Conservation (phyloP, 2,888 invertebrate species). For the Deilephila elpenor region DNA sequence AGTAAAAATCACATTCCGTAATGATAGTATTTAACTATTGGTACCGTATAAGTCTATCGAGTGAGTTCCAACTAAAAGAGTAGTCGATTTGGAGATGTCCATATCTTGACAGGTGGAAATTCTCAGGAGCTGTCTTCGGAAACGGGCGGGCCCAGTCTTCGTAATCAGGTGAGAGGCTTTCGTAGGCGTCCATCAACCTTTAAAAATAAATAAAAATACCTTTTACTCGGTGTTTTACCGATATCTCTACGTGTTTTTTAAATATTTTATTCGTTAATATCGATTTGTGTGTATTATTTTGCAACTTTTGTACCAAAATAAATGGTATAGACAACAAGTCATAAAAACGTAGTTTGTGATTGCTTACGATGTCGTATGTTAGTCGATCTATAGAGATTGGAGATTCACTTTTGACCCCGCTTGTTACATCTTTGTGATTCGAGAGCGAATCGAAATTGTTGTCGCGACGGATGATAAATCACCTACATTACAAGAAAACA, state of each 20-base stretch:
- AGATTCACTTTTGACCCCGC: background rate
- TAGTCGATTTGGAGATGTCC: constrained; percentile 93
- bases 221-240: background rate
- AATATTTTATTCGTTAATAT: background rate
- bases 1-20: background rate
- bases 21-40: constrained; percentile 52
- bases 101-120: constrained; percentile 90
- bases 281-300: background rate
- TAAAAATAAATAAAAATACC: background rate
- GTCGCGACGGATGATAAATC: background rate
- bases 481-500: background rate
- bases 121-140: constrained; percentile 86
- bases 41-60: constrained; percentile 89
- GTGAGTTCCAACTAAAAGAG: constrained; percentile 92
- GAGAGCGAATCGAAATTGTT: constrained; percentile 16
- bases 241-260: too few relatives aligned
- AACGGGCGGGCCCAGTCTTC: constrained; percentile 89
- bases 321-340: background rate
- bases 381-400: background rate
- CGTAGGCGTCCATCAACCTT: constrained; percentile 77
- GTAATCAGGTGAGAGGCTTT: constrained; percentile 77
- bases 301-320: background rate
- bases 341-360: background rate
- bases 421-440: constrained; percentile 3
- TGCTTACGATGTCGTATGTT: background rate